Base-by-base conservation (phyloP, 2,888 invertebrate genomes). In the Isoperla grammatica region DNA sequence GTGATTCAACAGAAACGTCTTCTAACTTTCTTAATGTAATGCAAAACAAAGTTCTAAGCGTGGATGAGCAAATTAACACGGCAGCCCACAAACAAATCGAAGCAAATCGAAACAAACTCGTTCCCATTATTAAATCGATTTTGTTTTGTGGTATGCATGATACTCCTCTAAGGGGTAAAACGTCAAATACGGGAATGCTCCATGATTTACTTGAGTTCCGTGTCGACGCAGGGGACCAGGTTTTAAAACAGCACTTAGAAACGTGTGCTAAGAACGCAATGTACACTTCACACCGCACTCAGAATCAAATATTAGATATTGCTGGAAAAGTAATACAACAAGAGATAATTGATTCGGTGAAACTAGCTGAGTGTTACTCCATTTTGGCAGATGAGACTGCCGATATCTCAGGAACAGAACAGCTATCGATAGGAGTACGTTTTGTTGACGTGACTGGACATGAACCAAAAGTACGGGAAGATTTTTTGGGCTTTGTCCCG, bases 331-430 rank as follows among this genome's bases (percentile, higher is more conserved):
- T 65, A 58, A 56, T 64, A 42, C 60, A 37, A 64, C 61, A 66
- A 50, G 58, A 63, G 56, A 63, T 66, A 48, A 45, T 59, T 45
- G 29, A 59, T 43, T 48, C 59, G 49, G 62, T 23, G 20, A 50
- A 48, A n/a, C 19, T 13, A 1, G 8, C 59, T 49, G 59, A 48
- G 43, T 64, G 62, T 42, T 67, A 63, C 61, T 63, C 63, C 54
- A 61, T 68, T 48, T 59, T 67, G 61, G 68, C 67, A 50, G 68
- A 70, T 65, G 68, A 69, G 64, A 68, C 67, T 59, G 64, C 65
- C 54, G 68, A 67, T 59, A 65, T 68, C 43, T 63, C 67, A 62
- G 68, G 69, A 22, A 65, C 61, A 61, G 65, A 70, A 63, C 69
- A 68, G 64, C 64, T 69, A 50, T 69, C 69, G 43, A 67, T 70